These are phyloP conservation scores for Gallinago solitaria DNA, from an alignment of 2,797 vertebrate genomes.

Conservation along the genomic window DNA sequence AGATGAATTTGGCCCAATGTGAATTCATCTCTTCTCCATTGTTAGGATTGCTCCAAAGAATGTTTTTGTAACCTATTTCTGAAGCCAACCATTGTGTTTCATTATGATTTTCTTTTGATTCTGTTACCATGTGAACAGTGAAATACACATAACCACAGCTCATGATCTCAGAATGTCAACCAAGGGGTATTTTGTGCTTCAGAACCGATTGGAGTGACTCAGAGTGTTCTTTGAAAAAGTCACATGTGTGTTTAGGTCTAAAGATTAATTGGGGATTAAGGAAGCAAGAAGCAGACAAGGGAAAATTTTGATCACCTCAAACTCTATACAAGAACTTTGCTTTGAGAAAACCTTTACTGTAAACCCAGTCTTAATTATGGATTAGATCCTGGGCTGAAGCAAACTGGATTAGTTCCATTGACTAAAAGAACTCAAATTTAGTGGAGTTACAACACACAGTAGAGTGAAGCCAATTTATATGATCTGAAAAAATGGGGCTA, in stretches of 20 bases:
- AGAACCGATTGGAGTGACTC: constrained; percentile 55
- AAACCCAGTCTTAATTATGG: neutral
- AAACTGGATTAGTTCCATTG: constrained; percentile 6
- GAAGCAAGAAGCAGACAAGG: neutral
- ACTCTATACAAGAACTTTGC: neutral
- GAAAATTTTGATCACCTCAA: constrained; percentile 31
- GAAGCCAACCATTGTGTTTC: constrained; percentile 59
- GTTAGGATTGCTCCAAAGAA: constrained; percentile 47
- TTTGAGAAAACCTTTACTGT: neutral
- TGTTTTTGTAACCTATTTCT: constrained; percentile 59
- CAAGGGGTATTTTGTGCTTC: constrained; percentile 61
- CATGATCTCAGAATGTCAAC: constrained; percentile 67
- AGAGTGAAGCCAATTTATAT: neutral
- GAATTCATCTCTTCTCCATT: constrained; percentile 35
- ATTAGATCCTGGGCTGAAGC: neutral
- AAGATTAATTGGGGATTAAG: constrained; percentile 66
- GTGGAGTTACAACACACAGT: neutral
- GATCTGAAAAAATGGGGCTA: neutral
- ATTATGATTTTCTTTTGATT: constrained; percentile 68
- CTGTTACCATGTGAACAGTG: constrained; percentile 74
- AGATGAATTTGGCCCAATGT: constrained; percentile 49
- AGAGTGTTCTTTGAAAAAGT: constrained; percentile 41
- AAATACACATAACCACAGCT: constrained; percentile 68
- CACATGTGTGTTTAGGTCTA: constrained; percentile 31
- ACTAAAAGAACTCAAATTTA: neutral